Percentiles rank a stretch among this genome's conserved stretches.
Evolutionary conservation across 1,140 invertebrate species (phyloP).

Genomic region (Drosophila yakuba): DNA sequence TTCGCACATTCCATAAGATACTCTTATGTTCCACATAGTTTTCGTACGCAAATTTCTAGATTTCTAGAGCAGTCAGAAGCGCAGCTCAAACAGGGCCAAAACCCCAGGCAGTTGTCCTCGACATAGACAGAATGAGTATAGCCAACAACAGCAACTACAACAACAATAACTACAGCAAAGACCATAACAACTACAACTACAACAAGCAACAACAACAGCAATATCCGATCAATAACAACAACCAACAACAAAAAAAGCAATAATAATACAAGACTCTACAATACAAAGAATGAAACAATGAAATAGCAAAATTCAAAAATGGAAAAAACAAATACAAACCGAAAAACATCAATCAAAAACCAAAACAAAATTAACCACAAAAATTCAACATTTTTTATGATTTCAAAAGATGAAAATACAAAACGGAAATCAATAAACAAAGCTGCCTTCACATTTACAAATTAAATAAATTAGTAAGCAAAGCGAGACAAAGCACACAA

Average conservation of each 20-base stretch:
- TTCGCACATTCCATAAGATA: conserved; percentile 58
- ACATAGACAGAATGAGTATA: conserved; percentile 58
- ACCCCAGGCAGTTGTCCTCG: conserved; percentile 34
- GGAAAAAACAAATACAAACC: conserved; percentile 1
- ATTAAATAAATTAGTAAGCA: conserved; percentile 82
- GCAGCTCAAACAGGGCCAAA: background rate
- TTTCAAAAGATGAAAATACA: conserved; percentile 66
- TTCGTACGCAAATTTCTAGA: background rate
- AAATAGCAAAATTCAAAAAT: conserved; percentile 70
- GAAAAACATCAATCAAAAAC: conserved; percentile 26
- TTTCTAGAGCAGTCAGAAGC: background rate
- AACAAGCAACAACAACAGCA: conserved; percentile 65
- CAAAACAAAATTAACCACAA: conserved; percentile 35
- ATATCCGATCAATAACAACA: conserved; percentile 75
- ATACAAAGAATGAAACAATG: conserved; percentile 46
- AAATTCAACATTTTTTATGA: conserved; percentile 42
- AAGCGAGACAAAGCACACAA: conserved; percentile 75
- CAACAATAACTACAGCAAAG: conserved; percentile 38
- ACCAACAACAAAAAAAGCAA: conserved; percentile 59
- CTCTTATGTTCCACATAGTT: conserved; percentile 32
- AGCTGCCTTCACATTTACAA: conserved; percentile 85
- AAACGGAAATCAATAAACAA: conserved; percentile 85
- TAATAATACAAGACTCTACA: conserved; percentile 61
- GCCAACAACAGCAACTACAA: conserved; percentile 62
- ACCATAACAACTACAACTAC: conserved; percentile 45